Evolutionary conservation across 2,113 vertebrate species (phyloP).

Genomic region (Cavia aperea): DNA sequence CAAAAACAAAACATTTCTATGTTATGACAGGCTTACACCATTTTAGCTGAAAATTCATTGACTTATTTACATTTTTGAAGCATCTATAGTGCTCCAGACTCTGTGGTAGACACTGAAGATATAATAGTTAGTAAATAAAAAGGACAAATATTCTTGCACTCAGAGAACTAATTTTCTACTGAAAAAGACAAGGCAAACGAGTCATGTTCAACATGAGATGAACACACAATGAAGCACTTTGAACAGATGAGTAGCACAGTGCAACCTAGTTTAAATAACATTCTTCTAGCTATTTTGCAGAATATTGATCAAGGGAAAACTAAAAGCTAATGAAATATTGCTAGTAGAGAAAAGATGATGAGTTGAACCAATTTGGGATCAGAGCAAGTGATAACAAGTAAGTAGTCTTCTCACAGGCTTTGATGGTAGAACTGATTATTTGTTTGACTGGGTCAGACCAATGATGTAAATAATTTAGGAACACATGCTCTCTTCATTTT

Average conservation of each 20-base stretch:
- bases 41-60: background rate
- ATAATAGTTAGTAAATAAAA: background rate
- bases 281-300: background rate
- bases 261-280: background rate
- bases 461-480: background rate
- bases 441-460: background rate
- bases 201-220: background rate
- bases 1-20: background rate
- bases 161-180: background rate
- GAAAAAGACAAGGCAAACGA: background rate
- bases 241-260: background rate
- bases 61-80: background rate
- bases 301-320: background rate
- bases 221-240: background rate
- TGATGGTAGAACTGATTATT: background rate
- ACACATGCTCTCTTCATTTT: slow-evolving; percentile 2
- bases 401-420: background rate
- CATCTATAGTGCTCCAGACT: background rate
- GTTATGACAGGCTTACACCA: background rate
- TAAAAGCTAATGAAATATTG: background rate
- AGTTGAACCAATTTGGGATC: background rate
- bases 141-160: background rate
- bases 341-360: background rate
- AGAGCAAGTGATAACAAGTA: background rate
- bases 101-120: background rate